Conservation (phyloP, 1,140 invertebrate genomes). For the Tetraneura akinire region DNA sequence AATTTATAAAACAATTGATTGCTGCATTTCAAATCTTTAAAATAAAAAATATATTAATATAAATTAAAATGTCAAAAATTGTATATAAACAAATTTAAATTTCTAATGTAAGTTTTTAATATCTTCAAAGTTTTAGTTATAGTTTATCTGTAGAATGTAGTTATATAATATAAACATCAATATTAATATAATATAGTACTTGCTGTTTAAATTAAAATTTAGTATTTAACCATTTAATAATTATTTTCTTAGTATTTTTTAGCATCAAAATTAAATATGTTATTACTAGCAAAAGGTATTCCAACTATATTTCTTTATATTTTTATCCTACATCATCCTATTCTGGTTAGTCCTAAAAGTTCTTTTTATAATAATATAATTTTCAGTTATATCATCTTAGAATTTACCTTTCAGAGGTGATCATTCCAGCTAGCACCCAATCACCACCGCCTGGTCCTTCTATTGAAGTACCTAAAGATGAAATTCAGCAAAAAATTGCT, state of each 20-base stretch:
- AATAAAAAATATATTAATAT: no score
- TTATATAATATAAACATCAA: no score
- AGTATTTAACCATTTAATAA: no score
- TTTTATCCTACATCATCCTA: conserved; percentile 6
- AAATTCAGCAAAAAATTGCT: conserved; percentile 45
- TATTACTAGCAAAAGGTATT: conserved; percentile 10
- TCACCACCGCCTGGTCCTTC: conserved; percentile 34
- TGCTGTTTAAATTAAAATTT: no score
- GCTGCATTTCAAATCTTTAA: no score
- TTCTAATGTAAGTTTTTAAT: no score
- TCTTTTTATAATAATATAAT: not conserved
- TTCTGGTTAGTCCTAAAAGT: conserved; percentile 1
- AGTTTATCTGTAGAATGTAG: no score
- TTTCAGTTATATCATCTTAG: conserved; percentile 21
- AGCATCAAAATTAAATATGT: conserved; percentile 18
- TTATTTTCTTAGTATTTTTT: not conserved
- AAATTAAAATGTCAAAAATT: no score
- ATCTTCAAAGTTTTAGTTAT: no score
- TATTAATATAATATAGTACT: no score
- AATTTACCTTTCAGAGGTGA: conserved; percentile 46
- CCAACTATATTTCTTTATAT: not conserved
- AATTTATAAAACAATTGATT: no score
- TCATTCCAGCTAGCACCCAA: conserved; percentile 41
- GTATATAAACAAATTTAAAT: no score
- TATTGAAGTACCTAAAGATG: conserved; percentile 25